Conservation (phyloP, 1,140 invertebrate genomes). For the Holcopasites calliopsidis region DNA sequence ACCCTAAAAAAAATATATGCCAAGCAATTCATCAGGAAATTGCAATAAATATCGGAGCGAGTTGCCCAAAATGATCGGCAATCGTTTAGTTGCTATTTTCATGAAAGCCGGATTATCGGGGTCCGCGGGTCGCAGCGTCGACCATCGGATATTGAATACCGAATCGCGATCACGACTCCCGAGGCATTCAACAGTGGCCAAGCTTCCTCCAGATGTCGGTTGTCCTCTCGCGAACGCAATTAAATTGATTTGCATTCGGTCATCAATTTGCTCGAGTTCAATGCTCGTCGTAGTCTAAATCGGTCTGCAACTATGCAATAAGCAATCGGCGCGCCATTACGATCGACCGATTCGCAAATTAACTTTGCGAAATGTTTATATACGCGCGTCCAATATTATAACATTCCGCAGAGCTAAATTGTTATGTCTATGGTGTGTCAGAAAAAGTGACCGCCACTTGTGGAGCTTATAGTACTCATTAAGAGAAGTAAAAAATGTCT, state of each 20-base stretch:
- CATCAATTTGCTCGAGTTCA: slow-evolving; percentile 35
- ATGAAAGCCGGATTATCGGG: not conserved
- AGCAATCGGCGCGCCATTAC: not conserved
- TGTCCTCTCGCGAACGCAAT: slow-evolving; percentile 23
- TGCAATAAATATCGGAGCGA: too few species aligned
- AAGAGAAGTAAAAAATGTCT: too few species aligned
- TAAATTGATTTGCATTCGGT: slow-evolving; percentile 44
- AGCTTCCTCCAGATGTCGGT: slow-evolving; percentile 21
- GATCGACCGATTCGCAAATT: not conserved
- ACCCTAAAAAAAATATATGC: too few species aligned
- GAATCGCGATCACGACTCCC: slow-evolving; percentile 8
- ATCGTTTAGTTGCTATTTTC: not conserved
- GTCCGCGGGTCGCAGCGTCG: not conserved
- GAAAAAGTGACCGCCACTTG: too few species aligned
- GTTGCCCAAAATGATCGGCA: not conserved
- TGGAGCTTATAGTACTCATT: too few species aligned
- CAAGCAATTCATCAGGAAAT: too few species aligned
- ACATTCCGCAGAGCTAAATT: too few species aligned
- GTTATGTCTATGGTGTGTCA: too few species aligned
- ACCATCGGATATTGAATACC: slow-evolving; percentile 2
- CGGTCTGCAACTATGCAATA: slow-evolving; percentile 30
- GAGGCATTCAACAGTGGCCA: slow-evolving; percentile 16
- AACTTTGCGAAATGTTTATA: slow-evolving; percentile 23
- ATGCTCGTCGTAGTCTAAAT: slow-evolving; percentile 18
- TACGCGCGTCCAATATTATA: not conserved